A percentile compares a stretch with the other conserved stretches of the same genome.
These are phyloP conservation scores for Phocides pigmalion DNA, from an alignment of 1,140 invertebrate species.

Conservation along the genomic window DNA sequence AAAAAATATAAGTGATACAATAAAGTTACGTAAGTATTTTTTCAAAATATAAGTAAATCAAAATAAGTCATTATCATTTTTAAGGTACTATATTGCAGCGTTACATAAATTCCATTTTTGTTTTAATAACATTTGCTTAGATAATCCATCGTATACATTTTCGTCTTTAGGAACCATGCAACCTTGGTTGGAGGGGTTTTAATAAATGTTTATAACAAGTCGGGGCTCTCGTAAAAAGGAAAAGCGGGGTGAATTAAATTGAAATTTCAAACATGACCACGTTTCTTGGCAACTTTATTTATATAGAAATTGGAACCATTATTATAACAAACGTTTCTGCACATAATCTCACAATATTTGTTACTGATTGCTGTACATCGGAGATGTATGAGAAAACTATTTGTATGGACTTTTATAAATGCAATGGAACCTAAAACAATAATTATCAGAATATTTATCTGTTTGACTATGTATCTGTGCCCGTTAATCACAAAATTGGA, in stretches of 20 bases:
- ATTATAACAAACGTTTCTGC: too few relatives aligned
- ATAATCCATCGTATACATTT: slow-evolving; percentile 6
- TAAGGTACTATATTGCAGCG: background rate
- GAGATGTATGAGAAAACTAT: too few relatives aligned
- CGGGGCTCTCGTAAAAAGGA: slow-evolving; percentile 37
- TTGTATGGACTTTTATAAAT: too few relatives aligned
- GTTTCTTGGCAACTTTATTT: slow-evolving; percentile 1
- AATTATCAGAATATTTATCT: too few relatives aligned
- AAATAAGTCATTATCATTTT: background rate
- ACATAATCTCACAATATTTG: too few relatives aligned
- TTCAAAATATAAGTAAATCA: too few relatives aligned
- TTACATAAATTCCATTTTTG: background rate
- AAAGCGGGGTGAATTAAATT: slow-evolving; percentile 40
- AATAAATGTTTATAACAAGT: slow-evolving; percentile 34
- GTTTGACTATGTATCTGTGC: too few relatives aligned
- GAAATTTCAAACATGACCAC: slow-evolving; percentile 37
- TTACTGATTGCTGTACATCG: too few relatives aligned
- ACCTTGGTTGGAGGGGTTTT: slow-evolving; percentile 25
- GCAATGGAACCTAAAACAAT: too few relatives aligned
- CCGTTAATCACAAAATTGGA: too few relatives aligned
- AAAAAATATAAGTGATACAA: too few relatives aligned
- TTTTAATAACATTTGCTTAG: background rate
- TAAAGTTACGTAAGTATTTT: too few relatives aligned
- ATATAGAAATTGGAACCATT: background rate
- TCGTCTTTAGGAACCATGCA: background rate